Evolutionary conservation across 1,140 invertebrate genomes (phyloP), one percentile per base, ranked within the genome.

Genomic region (Leptopilina clavipes): DNA sequence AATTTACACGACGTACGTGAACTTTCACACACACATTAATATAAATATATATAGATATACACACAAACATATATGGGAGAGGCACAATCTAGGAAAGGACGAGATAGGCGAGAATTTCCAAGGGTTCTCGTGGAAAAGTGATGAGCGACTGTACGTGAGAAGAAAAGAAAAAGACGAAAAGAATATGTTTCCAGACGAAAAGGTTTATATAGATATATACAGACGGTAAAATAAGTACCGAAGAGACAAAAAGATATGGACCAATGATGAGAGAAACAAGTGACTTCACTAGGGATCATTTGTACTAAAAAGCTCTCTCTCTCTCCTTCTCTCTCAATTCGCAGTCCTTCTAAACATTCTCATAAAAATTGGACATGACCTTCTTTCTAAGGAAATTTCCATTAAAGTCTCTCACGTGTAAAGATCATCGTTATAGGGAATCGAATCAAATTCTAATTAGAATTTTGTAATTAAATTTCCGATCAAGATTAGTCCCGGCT

Each of bases 141-240:
- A 76, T 72, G 75, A 76, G 70, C 52, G 75, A 76, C 17, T 31
- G 52, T 72, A 76, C 75, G 75, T 76, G 75, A 76, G 44, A 43
- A 72, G 71, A 76, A 76, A 54, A 25, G 56, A 54, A 44, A 11
- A 25, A 19, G 43, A 65, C 37, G 8, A 43, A 74, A 74, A 40
- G 18, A 17, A 43, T 40, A 14, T 9, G 9, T 74, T 40, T 6
- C 19, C 14, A 14, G 19, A 65, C 56, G 25, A 65, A 65, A 65
- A 65, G 22, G 19, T 65, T 10, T 14, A 6, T 31, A 31, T 31
- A 31, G 1, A 31, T 31, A 31, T 31, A 2, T 31, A 31, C 5
- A 1, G 1, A 7, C 2, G 9, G 2, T 40, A 40, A 40, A 40
- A 40, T 40, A 40, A 40, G 6, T 40, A 40, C 8, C 8, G 37